Conservation (phyloP, 2,888 invertebrate genomes). For the Tenthredo scrophulariae region DNA sequence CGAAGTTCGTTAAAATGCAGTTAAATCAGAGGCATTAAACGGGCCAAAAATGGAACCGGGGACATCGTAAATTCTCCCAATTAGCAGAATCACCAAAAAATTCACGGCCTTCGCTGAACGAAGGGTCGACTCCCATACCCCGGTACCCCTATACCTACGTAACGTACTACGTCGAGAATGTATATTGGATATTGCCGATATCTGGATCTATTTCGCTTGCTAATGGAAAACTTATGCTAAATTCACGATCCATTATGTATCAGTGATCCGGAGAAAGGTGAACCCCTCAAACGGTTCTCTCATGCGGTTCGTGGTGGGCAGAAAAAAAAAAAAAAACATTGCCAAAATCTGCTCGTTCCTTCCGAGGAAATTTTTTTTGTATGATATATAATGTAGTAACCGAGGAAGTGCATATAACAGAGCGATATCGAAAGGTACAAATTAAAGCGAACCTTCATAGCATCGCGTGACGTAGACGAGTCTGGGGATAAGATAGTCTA, state of each 20-base stretch:
- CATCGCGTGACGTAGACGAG: background rate
- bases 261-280: slow-evolving; percentile 48
- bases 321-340: background rate
- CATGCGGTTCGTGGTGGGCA: slow-evolving; percentile 9
- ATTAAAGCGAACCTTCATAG: background rate
- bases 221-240: slow-evolving; percentile 75
- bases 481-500: background rate
- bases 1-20: slow-evolving; percentile 53
- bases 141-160: background rate
- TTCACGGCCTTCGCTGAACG: slow-evolving; percentile 23
- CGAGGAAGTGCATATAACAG: background rate
- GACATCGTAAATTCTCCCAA: slow-evolving; percentile 73
- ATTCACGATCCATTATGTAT: slow-evolving; percentile 53
- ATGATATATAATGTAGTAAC: background rate
- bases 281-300: slow-evolving; percentile 34
- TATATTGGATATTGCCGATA: slow-evolving; percentile 74
- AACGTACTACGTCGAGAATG: slow-evolving; percentile 65
- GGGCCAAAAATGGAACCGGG: slow-evolving; percentile 59
- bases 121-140: background rate
- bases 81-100: slow-evolving; percentile 71
- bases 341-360: slow-evolving; percentile 4
- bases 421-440: slow-evolving; percentile 3
- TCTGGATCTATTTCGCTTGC: slow-evolving; percentile 67
- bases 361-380: background rate
- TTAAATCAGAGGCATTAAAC: slow-evolving; percentile 53